Evolutionary conservation across 2,888 invertebrate species (phyloP), one percentile per base, ranked within the genome.

Genomic region (Melinaea marsaeus): DNA sequence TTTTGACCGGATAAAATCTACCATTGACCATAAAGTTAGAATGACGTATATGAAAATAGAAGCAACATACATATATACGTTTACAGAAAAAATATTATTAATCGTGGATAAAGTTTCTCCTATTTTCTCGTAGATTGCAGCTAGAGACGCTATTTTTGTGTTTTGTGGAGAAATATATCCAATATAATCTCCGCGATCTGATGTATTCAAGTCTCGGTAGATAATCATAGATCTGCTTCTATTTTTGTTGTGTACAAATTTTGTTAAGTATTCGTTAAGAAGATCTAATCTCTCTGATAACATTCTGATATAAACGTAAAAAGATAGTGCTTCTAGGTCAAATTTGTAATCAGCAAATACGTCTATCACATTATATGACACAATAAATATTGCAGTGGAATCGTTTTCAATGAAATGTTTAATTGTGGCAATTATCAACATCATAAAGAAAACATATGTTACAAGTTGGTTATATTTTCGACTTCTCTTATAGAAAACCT

Each of bases 11-110:
- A 79, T 82, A 47, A 73, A 79, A 67, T 78, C 79, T 1, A 86
- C 65, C 0, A 80, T 76, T 0, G 77, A 74, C 79, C 81, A 85
- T 62, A 85, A 79, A 0, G 81, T 78, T 2, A 81, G 74, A 2
- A 85, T 73, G 5, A 83, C 79, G 57, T 74, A 80, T 0, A 72
- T 69, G 63, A 85, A 86, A 0, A 81, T 80, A 32, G 80, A 78
- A 2, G 32, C 22, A 7, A 57, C 33, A 9, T 47, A 57, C 57
- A 83, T 32, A 7, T 32, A 51, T 32, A 51, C 9, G 32, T 51
- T 51, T 6, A 32, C 32, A 9, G 32, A n/a, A 51, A 22, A 51
- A 2, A 51, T 4, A 51, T 51, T 51, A 51, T 51, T 51, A 22
- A 51, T 11, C 32, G 32, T 32, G 5, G 32, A 51, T 7, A 51